These are phyloP conservation scores for Netelia fuscicornis DNA, from an alignment of 2,888 invertebrate genomes.

Conservation along the genomic window DNA sequence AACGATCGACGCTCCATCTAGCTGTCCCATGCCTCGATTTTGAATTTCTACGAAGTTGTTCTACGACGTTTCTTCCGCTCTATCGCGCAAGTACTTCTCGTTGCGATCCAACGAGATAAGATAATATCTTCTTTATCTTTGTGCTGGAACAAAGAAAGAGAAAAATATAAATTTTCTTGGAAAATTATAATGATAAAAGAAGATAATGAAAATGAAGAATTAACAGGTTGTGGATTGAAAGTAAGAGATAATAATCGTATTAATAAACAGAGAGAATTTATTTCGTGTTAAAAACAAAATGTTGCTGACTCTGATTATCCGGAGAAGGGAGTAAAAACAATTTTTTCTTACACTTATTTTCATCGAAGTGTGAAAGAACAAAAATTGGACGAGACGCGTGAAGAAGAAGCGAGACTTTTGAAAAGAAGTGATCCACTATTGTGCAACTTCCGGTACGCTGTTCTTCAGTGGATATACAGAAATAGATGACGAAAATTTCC, in stretches of 20 bases:
- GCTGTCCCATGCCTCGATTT: too few species aligned
- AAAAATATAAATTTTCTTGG: constrained; percentile 14
- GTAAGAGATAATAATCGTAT: neutral
- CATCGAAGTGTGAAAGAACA: neutral
- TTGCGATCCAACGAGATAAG: constrained; percentile 47
- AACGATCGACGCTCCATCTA: too few species aligned
- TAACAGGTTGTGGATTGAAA: neutral
- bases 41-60: neutral
- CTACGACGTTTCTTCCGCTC: neutral
- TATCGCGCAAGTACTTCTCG: constrained; percentile 14
- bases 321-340: neutral
- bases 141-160: constrained; percentile 3
- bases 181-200: neutral
- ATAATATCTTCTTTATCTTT: constrained; percentile 41
- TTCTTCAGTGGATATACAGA: neutral
- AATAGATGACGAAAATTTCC: neutral
- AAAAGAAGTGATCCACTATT: neutral
- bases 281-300: too few species aligned
- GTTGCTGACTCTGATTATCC: neutral
- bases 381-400: neutral
- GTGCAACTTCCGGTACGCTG: neutral
- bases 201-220: neutral
- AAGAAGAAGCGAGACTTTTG: too few species aligned
- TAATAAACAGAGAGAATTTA: too few species aligned
- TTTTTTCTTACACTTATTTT: neutral